Percentiles rank a stretch among this genome's conserved stretches.
Conservation (phyloP, 2,888 invertebrate species). For the Drosophila fungiperda region DNA sequence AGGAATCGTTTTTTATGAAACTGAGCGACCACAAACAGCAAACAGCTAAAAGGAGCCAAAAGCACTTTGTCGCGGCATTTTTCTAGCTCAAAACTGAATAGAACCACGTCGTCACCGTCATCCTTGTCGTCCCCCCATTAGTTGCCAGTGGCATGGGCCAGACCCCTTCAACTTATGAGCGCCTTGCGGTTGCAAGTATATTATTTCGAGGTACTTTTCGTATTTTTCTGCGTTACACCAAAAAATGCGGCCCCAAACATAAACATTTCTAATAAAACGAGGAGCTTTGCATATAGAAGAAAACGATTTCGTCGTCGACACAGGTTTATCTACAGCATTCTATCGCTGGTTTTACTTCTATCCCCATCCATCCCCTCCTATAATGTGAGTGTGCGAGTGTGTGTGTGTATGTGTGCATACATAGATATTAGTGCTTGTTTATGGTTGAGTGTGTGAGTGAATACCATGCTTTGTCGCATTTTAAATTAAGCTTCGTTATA, state of each 20-base stretch:
- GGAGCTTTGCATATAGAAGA: conserved; percentile 69
- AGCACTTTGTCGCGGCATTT: conserved; percentile 55
- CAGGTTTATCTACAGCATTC: conserved; percentile 72
- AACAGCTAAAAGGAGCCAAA: conserved; percentile 25
- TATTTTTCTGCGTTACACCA: conserved; percentile 50
- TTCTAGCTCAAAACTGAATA: conserved; percentile 46
- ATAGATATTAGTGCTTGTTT: conserved; percentile 72
- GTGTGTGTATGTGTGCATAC: conserved; percentile 15
- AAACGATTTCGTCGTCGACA: conserved; percentile 61
- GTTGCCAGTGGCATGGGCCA: conserved; percentile 22
- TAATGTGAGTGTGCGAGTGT: conserved; percentile 2
- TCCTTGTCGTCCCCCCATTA: conserved; percentile 29
- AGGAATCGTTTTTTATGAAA: conserved; percentile 49
- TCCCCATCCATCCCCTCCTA: neutral
- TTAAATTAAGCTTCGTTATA: conserved; percentile 80
- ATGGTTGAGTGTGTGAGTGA: conserved; percentile 53
- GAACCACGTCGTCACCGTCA: conserved; percentile 24
- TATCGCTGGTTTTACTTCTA: conserved; percentile 46
- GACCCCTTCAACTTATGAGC: conserved; percentile 37
- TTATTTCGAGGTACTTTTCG: conserved; percentile 56
- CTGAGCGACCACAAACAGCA: conserved; percentile 46
- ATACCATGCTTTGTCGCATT: conserved; percentile 75
- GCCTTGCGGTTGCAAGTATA: conserved; percentile 69
- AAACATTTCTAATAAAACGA: conserved; percentile 63
- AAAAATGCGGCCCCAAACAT: conserved; percentile 58